A percentile compares a stretch with the other conserved stretches of the same genome.
These are phyloP conservation scores for Ammodytes marinus DNA, from an alignment of 2,113 vertebrate species.

Conservation along the genomic window DNA sequence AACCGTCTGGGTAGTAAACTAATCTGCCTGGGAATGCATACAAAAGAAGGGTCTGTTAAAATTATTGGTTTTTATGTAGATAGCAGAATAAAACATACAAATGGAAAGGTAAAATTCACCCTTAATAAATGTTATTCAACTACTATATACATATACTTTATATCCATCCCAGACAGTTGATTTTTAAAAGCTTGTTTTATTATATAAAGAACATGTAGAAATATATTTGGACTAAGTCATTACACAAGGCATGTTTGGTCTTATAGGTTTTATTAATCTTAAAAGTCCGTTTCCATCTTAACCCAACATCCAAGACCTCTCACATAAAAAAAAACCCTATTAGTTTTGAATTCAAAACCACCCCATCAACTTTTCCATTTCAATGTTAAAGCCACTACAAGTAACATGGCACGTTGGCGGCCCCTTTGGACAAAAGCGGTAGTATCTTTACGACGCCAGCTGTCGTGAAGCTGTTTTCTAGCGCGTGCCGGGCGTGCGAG, in stretches of 20 bases:
- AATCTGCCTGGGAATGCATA: neutral
- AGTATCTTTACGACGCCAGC: too few relatives aligned
- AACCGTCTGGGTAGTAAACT: neutral
- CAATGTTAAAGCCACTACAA: too few relatives aligned
- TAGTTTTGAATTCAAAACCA: neutral
- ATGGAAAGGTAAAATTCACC: neutral
- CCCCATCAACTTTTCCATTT: neutral
- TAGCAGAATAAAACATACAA: neutral
- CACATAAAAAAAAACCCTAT: too few relatives aligned
- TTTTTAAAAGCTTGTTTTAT: too few relatives aligned
- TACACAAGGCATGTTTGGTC: neutral
- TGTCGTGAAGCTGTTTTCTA: too few relatives aligned
- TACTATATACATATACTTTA: neutral
- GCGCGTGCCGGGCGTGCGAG: too few relatives aligned
- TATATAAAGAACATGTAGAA: too few relatives aligned
- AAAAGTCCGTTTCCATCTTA: neutral
- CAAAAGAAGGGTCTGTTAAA: neutral
- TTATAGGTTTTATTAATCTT: neutral
- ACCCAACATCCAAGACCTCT: neutral
- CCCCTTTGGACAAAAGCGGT: too few relatives aligned
- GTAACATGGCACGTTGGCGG: too few relatives aligned
- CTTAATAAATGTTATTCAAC: neutral
- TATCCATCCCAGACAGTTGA: too few relatives aligned
- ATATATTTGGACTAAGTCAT: neutral
- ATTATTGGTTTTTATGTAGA: neutral